Percentiles rank a stretch among this genome's conserved stretches.
These are phyloP conservation scores for Takifugu bimaculatus DNA, from an alignment of 2,113 vertebrate genomes.

Conservation along the genomic window DNA sequence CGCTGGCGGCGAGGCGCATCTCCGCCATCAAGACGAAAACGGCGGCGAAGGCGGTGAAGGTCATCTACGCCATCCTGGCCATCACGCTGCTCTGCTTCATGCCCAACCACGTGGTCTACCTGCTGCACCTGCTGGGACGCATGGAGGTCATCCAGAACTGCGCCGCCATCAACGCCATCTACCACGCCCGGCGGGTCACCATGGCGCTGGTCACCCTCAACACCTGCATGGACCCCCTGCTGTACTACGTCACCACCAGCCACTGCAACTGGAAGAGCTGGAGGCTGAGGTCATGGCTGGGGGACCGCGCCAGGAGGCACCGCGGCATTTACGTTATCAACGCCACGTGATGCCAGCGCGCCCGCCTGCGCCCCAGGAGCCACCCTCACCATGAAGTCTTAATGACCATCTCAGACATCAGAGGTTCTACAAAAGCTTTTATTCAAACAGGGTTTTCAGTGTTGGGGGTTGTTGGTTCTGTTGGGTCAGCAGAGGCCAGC, in stretches of 20 bases:
- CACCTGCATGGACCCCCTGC: constrained; percentile 80
- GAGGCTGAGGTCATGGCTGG: constrained; percentile 23
- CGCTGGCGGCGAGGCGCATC: constrained; percentile 65
- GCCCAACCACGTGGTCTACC: constrained; percentile 69
- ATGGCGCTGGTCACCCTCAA: constrained; percentile 74
- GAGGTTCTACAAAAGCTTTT: constrained; percentile 43
- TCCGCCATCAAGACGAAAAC: constrained; percentile 40
- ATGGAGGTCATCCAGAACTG: constrained; percentile 41
- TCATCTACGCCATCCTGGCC: constrained; percentile 73
- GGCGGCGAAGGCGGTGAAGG: constrained; percentile 68
- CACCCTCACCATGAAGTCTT: too few species aligned
- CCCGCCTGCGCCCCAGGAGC: neutral
- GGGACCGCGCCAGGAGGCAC: constrained; percentile 11
- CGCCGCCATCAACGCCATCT: neutral
- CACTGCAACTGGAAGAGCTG: constrained; percentile 57
- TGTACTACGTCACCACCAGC: constrained; percentile 76
- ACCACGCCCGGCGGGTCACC: constrained; percentile 66
- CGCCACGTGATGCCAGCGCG: too few species aligned
- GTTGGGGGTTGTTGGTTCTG: too few species aligned
- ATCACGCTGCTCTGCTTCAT: constrained; percentile 83
- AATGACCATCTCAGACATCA: too few species aligned
- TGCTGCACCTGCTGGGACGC: constrained; percentile 71
- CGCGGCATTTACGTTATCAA: constrained; percentile 51
- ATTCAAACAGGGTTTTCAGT: constrained; percentile 21
- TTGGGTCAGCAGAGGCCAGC: constrained; percentile 67